Percentiles rank a stretch among this genome's conserved stretches.
phyloP scores from a whole-genome alignment of 2,113 vertebrate species.

The Lepus timidus region DNA sequence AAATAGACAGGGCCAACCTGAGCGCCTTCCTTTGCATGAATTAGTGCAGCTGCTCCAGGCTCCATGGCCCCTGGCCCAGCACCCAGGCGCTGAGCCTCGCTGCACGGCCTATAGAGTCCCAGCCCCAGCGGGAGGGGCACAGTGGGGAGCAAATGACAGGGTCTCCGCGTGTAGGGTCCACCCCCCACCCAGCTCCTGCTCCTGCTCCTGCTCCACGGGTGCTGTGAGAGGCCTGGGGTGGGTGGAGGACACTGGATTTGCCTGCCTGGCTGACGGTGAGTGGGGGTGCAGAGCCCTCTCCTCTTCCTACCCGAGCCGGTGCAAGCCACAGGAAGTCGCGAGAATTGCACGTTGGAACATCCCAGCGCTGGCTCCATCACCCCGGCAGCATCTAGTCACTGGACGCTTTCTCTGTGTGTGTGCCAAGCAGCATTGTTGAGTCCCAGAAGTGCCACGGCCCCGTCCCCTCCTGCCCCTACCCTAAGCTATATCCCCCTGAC shows the following conservation, averaged over 20 bases:
- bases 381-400: neutral
- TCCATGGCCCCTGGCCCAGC: constrained; percentile 43
- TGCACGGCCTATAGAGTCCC: neutral
- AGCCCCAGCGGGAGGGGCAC: neutral
- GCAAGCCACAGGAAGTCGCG: neutral
- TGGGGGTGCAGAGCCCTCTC: neutral
- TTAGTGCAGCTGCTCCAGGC: constrained; percentile 77
- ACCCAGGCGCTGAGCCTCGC: neutral
- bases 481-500: neutral
- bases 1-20: constrained; percentile 80
- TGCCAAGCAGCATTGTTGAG: neutral
- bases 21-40: constrained; percentile 80
- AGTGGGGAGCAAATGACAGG: neutral
- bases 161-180: neutral
- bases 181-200: neutral
- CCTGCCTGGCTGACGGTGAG: neutral
- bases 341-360: neutral
- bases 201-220: no score
- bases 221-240: neutral
- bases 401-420: neutral
- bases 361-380: neutral
- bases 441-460: neutral
- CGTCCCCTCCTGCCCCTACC: neutral
- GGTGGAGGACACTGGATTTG: neutral
- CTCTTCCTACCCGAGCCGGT: neutral